Evolutionary conservation across 2,113 vertebrate species (phyloP).

Genomic region (Melanostigma gelatinosum): DNA sequence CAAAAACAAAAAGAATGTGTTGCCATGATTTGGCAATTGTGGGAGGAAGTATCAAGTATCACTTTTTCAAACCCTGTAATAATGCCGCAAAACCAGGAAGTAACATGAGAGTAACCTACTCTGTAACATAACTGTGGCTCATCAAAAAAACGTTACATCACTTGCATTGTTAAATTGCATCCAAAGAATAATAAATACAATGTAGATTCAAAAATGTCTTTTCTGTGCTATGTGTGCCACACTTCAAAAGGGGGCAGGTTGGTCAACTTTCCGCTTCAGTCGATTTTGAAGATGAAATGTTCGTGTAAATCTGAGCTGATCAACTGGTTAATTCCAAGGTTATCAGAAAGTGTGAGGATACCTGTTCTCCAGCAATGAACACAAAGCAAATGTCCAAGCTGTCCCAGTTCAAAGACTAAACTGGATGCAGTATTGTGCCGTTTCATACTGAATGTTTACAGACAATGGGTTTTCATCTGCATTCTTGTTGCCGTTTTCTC

Average conservation of each 20-base stretch:
- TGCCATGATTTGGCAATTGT: not conserved
- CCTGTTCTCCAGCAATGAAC: constrained; percentile 1
- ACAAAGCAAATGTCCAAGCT: not conserved
- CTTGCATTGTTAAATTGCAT: not conserved
- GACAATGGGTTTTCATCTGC: not conserved
- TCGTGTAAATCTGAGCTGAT: constrained; percentile 51
- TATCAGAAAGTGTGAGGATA: constrained; percentile 44
- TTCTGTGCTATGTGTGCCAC: not conserved
- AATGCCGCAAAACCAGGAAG: not conserved
- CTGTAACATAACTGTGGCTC: not conserved
- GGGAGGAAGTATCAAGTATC: not conserved
- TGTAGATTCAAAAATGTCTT: constrained; percentile 4
- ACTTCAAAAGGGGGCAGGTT: constrained; percentile 2
- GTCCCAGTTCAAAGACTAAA: constrained; percentile 13
- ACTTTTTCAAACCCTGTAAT: not conserved
- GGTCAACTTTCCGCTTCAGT: constrained; percentile 41
- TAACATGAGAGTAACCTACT: not conserved
- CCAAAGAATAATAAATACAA: constrained; percentile 4
- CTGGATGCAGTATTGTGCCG: not conserved
- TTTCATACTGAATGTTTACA: constrained; percentile 2
- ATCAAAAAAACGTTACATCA: not conserved
- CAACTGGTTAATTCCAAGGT: constrained; percentile 43
- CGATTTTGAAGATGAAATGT: constrained; percentile 46
- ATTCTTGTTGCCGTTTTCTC: not conserved
- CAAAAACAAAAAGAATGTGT: not conserved